A percentile compares a stretch with the other conserved stretches of the same genome.
Evolutionary conservation across 2,113 vertebrate genomes (phyloP).

Genomic region (Heterotis niloticus): DNA sequence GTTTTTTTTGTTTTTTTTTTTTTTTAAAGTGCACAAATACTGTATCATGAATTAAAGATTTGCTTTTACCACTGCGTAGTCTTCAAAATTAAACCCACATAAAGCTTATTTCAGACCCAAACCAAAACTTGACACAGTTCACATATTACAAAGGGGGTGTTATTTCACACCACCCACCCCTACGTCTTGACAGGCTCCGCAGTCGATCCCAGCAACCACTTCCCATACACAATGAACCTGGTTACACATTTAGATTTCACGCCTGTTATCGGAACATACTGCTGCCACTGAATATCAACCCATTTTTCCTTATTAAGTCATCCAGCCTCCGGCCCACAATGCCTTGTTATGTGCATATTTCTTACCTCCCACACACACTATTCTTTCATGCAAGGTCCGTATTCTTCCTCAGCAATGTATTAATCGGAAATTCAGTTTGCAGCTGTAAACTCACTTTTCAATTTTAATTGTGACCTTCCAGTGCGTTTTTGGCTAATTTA

Average conservation of each 20-base stretch:
- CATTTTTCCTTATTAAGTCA: neutral
- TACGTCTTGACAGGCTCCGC: neutral
- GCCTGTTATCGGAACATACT: neutral
- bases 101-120: too few relatives aligned
- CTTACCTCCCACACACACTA: neutral
- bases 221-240: neutral
- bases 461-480: neutral
- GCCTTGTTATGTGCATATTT: neutral
- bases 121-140: too few relatives aligned
- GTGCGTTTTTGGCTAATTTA: neutral
- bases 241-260: neutral
- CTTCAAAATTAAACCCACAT: too few relatives aligned
- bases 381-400: neutral
- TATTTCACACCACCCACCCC: neutral
- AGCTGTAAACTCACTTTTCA: neutral
- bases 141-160: too few relatives aligned
- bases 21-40: too few relatives aligned
- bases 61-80: too few relatives aligned
- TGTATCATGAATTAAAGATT: too few relatives aligned
- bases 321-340: neutral
- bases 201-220: neutral
- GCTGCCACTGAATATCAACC: neutral
- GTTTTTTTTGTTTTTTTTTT: too few relatives aligned
- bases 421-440: neutral
- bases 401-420: neutral